Evolutionary conservation across 2,888 invertebrate species (phyloP), one percentile per base, ranked within the genome.

Genomic region (Drosophila phalerata): DNA sequence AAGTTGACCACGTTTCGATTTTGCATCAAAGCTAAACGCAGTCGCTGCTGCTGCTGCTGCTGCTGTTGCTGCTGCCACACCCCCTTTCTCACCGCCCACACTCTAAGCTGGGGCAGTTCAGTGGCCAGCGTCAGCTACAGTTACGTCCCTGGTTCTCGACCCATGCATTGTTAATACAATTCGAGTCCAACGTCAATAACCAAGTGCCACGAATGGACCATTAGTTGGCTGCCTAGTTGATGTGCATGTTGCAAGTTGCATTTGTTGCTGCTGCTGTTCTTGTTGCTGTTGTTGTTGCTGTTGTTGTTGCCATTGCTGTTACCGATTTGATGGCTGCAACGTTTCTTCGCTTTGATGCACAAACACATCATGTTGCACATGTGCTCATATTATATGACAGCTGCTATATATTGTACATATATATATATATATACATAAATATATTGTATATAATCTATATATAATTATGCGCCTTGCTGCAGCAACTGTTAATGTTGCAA

Each of bases 1-100:
- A 86, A 88, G 88, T 86, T 89, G 90, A 89, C 86, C 90, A 86
- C 90, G 86, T 86, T 88, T 89, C 90, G 86, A 88, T 86, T 85
- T 86, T 86, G 86, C 90, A 86, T 86, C 86, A 86, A 86, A 89
- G 88, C 84, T 68, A 84, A 83, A 71, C 62, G 82, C 69, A 77
- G 65, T 79, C 56, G 66, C 74, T 69, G 61, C 70, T 58, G 37
- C 49, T 37, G 45, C 62, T 71, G 48, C 66, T 65, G 52, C 67
- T 64, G 43, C 47, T 42, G 48, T 22, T 22, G 22, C 62, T 75
- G 47, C 51, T 62, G 51, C 48, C 48, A 32, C 11, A 30, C 43
- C 38, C 25, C 49, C 49, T 10, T 13, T 49, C n/a, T 40, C 11
- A 9, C 11, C 38, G n/a, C 28, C 5, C 37, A 11, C 32, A 11